Conservation (phyloP, 2,888 invertebrate species). For the Pyrocoelia pectoralis region DNA sequence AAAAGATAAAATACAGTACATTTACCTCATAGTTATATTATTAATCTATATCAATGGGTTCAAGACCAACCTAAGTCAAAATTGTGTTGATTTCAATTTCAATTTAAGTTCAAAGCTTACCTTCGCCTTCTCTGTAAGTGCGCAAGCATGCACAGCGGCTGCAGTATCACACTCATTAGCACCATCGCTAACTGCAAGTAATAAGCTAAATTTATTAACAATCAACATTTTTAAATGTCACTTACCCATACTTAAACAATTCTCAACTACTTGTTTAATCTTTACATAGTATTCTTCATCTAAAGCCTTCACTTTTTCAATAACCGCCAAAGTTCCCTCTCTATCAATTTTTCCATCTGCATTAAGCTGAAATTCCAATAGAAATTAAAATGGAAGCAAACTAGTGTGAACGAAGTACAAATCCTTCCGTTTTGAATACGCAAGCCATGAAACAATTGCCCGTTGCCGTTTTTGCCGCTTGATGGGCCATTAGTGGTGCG, state of each 20-base stretch:
- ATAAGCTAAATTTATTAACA: not conserved
- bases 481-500: not conserved
- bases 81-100: no score
- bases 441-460: constrained; percentile 8
- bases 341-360: constrained; percentile 32
- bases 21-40: no score
- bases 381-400: no score
- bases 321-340: constrained; percentile 16
- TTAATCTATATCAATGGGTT: no score
- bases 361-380: not conserved
- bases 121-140: not conserved
- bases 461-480: not conserved
- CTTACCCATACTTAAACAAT: constrained; percentile 35
- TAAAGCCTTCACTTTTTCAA: constrained; percentile 29
- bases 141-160: not conserved
- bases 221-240: not conserved
- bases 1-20: no score
- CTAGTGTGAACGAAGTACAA: not conserved
- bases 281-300: constrained; percentile 35
- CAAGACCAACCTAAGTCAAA: no score
- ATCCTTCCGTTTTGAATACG: not conserved
- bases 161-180: not conserved
- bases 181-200: not conserved
- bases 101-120: not conserved
- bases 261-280: constrained; percentile 33